These are phyloP conservation scores for Helicoverpa assulta DNA, from an alignment of 2,888 invertebrate species.

Conservation along the genomic window DNA sequence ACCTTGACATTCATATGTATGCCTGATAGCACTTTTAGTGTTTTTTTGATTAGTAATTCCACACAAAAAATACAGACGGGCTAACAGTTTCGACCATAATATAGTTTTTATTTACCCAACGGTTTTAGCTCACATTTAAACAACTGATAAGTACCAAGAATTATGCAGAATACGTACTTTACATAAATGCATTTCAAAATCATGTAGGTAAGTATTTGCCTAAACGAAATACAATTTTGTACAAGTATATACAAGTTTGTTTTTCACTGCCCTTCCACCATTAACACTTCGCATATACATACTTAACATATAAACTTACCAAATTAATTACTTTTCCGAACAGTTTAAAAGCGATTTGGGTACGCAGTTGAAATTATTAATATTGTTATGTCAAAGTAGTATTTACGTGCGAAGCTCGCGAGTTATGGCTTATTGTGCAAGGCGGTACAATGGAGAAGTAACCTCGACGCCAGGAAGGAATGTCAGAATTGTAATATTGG, in stretches of 20 bases:
- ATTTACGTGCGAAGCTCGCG: conserved; percentile 67
- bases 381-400: conserved; percentile 62
- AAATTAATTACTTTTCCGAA: conserved; percentile 9
- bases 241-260: too few species aligned
- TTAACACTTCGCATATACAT: too few species aligned
- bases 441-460: conserved; percentile 41
- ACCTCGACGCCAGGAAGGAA: not conserved
- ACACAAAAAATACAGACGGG: not conserved
- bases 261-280: too few species aligned
- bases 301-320: not conserved
- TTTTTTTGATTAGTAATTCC: too few species aligned
- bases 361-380: conserved; percentile 50
- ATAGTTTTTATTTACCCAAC: not conserved
- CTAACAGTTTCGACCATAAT: not conserved
- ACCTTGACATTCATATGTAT: too few species aligned
- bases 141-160: too few species aligned
- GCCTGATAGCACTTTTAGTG: too few species aligned
- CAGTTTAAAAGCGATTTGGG: conserved; percentile 40
- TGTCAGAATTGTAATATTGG: conserved; percentile 12
- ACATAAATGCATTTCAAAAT: too few species aligned
- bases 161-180: too few species aligned
- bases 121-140: too few species aligned
- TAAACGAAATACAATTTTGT: too few species aligned
- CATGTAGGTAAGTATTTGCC: too few species aligned
- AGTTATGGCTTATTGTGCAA: conserved; percentile 77